Conservation (phyloP, 2,113 vertebrate species). For the Tamias sibiricus region DNA sequence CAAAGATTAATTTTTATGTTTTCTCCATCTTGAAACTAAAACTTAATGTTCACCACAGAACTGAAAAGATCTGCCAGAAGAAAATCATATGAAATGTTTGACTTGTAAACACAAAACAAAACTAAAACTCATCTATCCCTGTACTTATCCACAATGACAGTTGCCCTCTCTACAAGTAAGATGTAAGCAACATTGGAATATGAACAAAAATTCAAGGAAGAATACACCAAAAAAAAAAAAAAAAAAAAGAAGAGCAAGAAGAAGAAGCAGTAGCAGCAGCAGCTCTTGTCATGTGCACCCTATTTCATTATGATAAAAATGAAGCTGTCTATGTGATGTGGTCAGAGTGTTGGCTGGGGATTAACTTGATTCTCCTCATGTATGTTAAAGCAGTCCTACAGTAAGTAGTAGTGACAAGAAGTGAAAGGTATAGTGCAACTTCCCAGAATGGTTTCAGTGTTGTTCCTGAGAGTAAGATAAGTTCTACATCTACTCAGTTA, state of each 20-base stretch:
- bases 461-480: not conserved
- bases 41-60: not conserved
- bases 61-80: not conserved
- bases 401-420: not conserved
- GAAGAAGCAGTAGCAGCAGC: too few relatives aligned
- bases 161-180: not conserved
- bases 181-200: not conserved
- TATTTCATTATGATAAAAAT: constrained; percentile 6
- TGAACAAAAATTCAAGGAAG: not conserved
- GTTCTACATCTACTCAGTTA: not conserved
- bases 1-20: constrained; percentile 2
- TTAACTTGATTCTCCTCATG: not conserved
- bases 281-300: not conserved
- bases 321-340: not conserved
- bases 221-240: too few relatives aligned
- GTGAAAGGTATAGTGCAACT: not conserved
- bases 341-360: not conserved
- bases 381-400: not conserved
- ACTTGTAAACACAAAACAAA: not conserved
- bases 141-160: not conserved
- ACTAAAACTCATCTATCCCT: not conserved
- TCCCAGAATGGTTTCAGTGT: not conserved
- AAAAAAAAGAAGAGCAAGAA: too few relatives aligned
- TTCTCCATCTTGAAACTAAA: not conserved
- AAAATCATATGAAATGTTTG: not conserved